Evolutionary conservation across 2,888 invertebrate genomes (phyloP).

Genomic region (Nasonovia ribisnigri): DNA sequence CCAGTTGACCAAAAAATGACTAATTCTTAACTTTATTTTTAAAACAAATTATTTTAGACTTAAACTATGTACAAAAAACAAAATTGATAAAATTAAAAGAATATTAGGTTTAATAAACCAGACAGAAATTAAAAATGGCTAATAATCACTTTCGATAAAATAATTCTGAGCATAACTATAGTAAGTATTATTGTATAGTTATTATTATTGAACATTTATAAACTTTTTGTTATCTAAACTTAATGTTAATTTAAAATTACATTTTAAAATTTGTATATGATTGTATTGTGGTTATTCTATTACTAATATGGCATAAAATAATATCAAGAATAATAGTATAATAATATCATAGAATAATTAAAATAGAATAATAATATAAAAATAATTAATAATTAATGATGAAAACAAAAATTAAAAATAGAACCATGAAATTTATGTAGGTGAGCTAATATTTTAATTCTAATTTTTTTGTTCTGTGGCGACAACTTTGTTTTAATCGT

Average conservation of each 20-base stretch:
- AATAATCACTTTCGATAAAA: not conserved
- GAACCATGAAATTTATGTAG: not conserved
- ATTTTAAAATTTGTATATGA: not conserved
- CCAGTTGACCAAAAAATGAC: not conserved
- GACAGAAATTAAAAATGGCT: too few species aligned
- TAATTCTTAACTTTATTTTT: not conserved
- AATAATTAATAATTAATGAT: not conserved
- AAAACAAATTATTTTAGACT: not conserved
- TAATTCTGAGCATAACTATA: not conserved
- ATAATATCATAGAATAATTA: not conserved
- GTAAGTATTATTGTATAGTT: not conserved
- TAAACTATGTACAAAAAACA: not conserved
- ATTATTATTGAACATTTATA: not conserved
- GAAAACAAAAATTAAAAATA: not conserved
- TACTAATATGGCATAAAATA: not conserved
- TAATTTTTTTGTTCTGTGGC: not conserved
- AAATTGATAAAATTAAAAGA: not conserved
- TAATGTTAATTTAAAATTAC: not conserved
- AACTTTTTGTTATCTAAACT: not conserved
- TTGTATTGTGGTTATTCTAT: not conserved
- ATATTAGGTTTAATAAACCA: too few species aligned
- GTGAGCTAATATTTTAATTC: not conserved
- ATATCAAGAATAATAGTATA: not conserved
- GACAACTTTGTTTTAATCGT: not conserved
- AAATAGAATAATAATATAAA: too few species aligned